These are phyloP conservation scores for Hippocampus abdominalis DNA, from an alignment of 2,113 vertebrate genomes.

Conservation along the genomic window DNA sequence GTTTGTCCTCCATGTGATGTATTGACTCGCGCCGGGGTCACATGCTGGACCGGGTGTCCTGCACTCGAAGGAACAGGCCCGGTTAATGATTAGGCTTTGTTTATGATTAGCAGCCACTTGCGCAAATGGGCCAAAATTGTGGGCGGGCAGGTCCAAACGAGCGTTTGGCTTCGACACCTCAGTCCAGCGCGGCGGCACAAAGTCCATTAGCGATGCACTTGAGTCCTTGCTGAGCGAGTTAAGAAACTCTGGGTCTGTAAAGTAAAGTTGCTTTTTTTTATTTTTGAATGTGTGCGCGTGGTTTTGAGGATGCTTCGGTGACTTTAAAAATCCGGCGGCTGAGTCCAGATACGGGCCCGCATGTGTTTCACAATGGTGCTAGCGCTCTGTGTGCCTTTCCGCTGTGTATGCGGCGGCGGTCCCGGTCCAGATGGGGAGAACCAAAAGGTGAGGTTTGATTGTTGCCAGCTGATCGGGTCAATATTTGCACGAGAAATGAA, in stretches of 20 bases:
- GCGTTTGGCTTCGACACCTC: slow-evolving; percentile 8
- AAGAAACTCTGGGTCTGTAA: slow-evolving; percentile 13
- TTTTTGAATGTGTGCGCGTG: no score
- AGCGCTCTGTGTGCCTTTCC: slow-evolving; percentile 75
- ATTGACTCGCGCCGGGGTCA: slow-evolving; percentile 39
- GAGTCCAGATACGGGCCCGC: slow-evolving; percentile 21
- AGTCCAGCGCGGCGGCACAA: slow-evolving; percentile 40
- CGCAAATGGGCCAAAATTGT: slow-evolving; percentile 52
- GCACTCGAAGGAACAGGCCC: slow-evolving; percentile 39
- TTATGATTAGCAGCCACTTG: slow-evolving; percentile 69
- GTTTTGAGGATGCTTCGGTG: slow-evolving; percentile 22
- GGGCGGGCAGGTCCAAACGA: slow-evolving; percentile 36
- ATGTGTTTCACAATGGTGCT: slow-evolving; percentile 63
- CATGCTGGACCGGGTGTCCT: slow-evolving; percentile 43
- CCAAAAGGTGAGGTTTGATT: slow-evolving; percentile 73
- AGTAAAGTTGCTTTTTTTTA: slow-evolving; percentile 2
- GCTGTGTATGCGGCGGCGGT: slow-evolving; percentile 75
- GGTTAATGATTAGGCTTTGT: slow-evolving; percentile 72
- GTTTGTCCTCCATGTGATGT: slow-evolving; percentile 19
- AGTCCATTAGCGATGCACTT: slow-evolving; percentile 46
- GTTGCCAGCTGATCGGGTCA: slow-evolving; percentile 19
- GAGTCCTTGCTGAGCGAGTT: slow-evolving; percentile 24
- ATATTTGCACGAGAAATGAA: slow-evolving; percentile 28
- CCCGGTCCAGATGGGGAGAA: slow-evolving; percentile 59
- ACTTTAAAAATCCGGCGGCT: slow-evolving; percentile 20